phyloP scores from a whole-genome alignment of 2,888 invertebrate genomes.

The Rhingia campestris region DNA sequence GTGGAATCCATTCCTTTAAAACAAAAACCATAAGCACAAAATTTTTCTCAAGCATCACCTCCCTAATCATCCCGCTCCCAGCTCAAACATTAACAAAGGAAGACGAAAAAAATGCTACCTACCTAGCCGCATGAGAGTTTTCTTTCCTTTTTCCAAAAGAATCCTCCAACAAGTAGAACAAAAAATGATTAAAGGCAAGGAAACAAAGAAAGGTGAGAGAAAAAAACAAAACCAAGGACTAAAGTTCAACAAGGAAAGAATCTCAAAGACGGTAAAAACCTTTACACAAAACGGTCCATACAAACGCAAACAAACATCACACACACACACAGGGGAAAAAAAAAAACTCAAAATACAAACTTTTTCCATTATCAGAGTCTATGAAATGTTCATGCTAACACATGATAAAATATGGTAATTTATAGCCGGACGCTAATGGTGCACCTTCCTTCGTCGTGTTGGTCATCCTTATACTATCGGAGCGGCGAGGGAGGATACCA shows the following conservation, averaged over 20 bases:
- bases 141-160: conserved; percentile 4
- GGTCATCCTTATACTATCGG: conserved; percentile 11
- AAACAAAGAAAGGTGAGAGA: conserved; percentile 43
- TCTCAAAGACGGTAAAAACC: conserved; percentile 15
- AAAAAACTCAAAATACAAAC: conserved; percentile 66
- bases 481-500: neutral
- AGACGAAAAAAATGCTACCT: conserved; percentile 7
- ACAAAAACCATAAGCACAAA: conserved; percentile 47
- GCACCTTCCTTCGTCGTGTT: conserved; percentile 4
- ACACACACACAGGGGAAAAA: neutral
- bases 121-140: conserved; percentile 32
- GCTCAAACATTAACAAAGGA: conserved; percentile 11
- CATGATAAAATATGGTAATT: conserved; percentile 76
- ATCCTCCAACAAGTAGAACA: conserved; percentile 55
- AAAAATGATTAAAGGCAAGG: conserved; percentile 66
- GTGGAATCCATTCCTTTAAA: neutral
- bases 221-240: conserved; percentile 17
- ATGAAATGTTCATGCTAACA: conserved; percentile 76
- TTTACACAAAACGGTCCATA: conserved; percentile 20
- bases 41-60: conserved; percentile 46
- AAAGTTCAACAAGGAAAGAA: conserved; percentile 58
- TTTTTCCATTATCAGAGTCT: conserved; percentile 76
- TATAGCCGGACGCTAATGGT: conserved; percentile 74
- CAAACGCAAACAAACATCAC: neutral
- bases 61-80: conserved; percentile 19